A percentile compares a stretch with the other conserved stretches of the same genome.
phyloP scores from a whole-genome alignment of 2,888 invertebrate species.

The Nemoura dubitans region DNA sequence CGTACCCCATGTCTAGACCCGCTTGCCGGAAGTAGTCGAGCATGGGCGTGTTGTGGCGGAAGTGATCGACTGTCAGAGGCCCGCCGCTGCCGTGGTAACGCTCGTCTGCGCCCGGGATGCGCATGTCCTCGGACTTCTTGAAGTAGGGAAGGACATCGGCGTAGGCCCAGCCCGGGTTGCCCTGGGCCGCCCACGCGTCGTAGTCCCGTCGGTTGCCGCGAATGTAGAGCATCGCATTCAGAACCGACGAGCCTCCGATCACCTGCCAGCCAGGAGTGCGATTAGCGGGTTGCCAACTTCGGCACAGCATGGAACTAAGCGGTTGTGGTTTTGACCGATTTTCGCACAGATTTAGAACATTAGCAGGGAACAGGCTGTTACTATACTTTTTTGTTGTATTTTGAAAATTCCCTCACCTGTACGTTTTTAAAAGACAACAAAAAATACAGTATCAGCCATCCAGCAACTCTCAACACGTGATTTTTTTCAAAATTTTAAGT shows the following conservation, averaged over 20 bases:
- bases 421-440: too few species aligned
- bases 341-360: too few species aligned
- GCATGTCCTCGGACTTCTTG: conserved; percentile 81
- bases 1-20: conserved; percentile 75
- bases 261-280: conserved; percentile 59
- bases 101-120: conserved; percentile 70
- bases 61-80: conserved; percentile 77
- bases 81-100: conserved; percentile 77
- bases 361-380: too few species aligned
- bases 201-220: conserved; percentile 86
- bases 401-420: too few species aligned
- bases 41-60: conserved; percentile 75
- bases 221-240: conserved; percentile 91
- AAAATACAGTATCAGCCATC: too few species aligned
- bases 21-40: conserved; percentile 75
- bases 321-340: too few species aligned
- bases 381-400: too few species aligned
- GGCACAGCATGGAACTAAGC: too few species aligned
- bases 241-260: conserved; percentile 79
- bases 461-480: too few species aligned
- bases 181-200: conserved; percentile 82
- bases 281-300: too few species aligned
- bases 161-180: conserved; percentile 82
- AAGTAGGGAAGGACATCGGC: conserved; percentile 79
- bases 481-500: too few species aligned